Evolutionary conservation across 2,797 vertebrate genomes (phyloP).

Genomic region (Poecilia picta): DNA sequence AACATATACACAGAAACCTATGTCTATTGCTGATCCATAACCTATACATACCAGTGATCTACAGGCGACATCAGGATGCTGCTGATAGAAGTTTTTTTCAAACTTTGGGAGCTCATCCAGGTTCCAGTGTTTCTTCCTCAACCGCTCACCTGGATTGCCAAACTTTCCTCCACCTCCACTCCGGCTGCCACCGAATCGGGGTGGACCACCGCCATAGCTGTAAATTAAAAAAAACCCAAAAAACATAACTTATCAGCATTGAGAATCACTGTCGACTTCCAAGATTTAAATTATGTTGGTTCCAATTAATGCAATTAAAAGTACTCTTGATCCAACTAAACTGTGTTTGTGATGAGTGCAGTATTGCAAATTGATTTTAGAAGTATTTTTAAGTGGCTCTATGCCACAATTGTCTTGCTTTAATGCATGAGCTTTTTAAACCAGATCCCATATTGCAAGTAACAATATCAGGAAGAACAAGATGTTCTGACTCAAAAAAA

Average conservation of each 20-base stretch:
- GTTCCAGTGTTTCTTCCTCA: constrained; percentile 98
- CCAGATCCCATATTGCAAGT: background rate
- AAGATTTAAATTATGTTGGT: background rate
- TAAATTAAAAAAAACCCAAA: background rate
- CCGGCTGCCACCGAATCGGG: constrained; percentile 92
- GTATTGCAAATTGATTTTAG: background rate
- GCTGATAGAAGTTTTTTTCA: constrained; percentile 98
- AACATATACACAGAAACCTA: constrained; percentile 39
- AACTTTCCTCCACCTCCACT: constrained; percentile 89
- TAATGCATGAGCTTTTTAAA: background rate
- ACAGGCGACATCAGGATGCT: constrained; percentile 87
- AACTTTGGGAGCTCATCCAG: constrained; percentile 96
- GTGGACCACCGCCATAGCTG: constrained; percentile 89
- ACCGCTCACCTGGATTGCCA: constrained; percentile 94
- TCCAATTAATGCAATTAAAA: background rate
- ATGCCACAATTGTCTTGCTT: background rate
- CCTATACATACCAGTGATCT: constrained; percentile 83
- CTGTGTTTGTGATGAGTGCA: background rate
- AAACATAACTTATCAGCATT: background rate
- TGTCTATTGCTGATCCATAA: constrained; percentile 33
- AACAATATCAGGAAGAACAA: background rate
- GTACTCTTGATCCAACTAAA: background rate
- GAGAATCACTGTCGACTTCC: background rate
- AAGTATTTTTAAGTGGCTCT: background rate
- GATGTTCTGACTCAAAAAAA: background rate